Conservation (phyloP, 2,888 invertebrate genomes). For the Volucella inanis region DNA sequence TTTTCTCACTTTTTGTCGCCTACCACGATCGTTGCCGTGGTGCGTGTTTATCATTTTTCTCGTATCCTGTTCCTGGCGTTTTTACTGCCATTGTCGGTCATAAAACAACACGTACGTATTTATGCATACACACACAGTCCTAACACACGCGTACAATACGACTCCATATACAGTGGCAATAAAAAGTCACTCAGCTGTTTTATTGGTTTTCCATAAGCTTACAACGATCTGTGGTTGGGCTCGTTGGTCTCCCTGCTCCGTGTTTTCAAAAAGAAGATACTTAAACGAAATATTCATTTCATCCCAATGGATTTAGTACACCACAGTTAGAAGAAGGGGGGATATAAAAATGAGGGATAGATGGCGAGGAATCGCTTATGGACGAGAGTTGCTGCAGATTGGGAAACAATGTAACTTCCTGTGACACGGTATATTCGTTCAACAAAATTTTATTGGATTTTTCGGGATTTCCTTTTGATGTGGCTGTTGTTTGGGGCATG, state of each 20-base stretch:
- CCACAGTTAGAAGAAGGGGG: neutral
- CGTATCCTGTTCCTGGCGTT: slow-evolving; percentile 21
- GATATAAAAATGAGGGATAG: slow-evolving; percentile 22
- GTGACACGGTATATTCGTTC: neutral
- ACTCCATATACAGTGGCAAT: slow-evolving; percentile 46
- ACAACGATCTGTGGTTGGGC: slow-evolving; percentile 58
- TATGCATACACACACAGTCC: too few relatives aligned
- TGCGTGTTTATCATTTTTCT: slow-evolving; percentile 40
- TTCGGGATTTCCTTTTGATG: neutral
- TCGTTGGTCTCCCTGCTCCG: neutral
- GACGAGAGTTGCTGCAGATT: slow-evolving; percentile 4
- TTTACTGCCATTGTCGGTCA: slow-evolving; percentile 51
- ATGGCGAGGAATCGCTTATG: slow-evolving; percentile 29
- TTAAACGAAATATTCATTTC: slow-evolving; percentile 55
- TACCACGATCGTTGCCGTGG: neutral
- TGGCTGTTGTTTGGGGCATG: neutral
- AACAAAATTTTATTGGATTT: slow-evolving; percentile 26
- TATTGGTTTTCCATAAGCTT: slow-evolving; percentile 73
- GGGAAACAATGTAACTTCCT: neutral
- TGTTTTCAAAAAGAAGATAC: slow-evolving; percentile 25
- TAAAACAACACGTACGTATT: slow-evolving; percentile 44
- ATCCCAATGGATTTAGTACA: slow-evolving; percentile 50
- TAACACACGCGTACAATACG: neutral
- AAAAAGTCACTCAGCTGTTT: slow-evolving; percentile 73
- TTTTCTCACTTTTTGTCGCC: neutral